Evolutionary conservation across 1,140 invertebrate genomes (phyloP).

Genomic region (Mya arenaria): DNA sequence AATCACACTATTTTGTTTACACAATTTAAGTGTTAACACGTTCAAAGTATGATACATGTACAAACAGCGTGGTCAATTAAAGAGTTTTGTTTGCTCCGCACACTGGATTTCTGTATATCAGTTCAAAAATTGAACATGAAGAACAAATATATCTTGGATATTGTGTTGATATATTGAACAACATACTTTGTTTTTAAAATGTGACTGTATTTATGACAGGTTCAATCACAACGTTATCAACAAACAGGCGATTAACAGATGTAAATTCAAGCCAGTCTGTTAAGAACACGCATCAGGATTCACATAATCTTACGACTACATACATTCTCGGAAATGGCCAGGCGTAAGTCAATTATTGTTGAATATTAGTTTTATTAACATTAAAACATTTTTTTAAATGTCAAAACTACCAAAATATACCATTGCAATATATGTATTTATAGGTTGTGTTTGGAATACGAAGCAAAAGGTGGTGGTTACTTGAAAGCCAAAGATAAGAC

Average conservation of each 20-base stretch:
- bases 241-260: background rate
- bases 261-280: background rate
- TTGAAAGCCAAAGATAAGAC: background rate
- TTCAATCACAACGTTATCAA: background rate
- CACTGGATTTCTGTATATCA: no score
- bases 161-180: background rate
- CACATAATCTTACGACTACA: background rate
- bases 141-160: background rate
- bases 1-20: background rate
- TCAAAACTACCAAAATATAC: background rate
- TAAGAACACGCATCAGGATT: background rate
- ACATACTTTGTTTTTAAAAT: background rate
- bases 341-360: conserved; percentile 27
- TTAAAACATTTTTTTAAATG: background rate
- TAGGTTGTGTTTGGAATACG: conserved; percentile 10
- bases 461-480: conserved; percentile 4
- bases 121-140: background rate
- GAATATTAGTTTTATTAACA: background rate
- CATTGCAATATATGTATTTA: background rate
- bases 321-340: conserved; percentile 7
- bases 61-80: no score
- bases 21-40: background rate
- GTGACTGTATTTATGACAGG: conserved; percentile 13
- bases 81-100: no score
- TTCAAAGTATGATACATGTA: no score